phyloP scores from a whole-genome alignment of 2,797 vertebrate species.

The Siniperca undulata region DNA sequence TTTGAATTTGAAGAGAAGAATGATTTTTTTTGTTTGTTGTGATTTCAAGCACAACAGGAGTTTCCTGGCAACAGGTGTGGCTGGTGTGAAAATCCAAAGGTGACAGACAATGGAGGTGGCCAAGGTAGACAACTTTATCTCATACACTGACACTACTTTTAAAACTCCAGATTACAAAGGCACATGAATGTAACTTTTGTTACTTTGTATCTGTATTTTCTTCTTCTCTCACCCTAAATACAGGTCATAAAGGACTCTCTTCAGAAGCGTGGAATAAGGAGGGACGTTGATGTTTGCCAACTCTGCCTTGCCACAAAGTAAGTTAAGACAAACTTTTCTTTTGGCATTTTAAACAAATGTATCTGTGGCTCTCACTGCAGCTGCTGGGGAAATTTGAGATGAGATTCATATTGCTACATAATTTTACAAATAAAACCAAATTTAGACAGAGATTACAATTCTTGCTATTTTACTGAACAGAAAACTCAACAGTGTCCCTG shows the following conservation, averaged over 20 bases:
- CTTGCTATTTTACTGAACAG: constrained; percentile 65
- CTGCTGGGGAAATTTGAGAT: too few relatives aligned
- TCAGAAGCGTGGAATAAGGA: constrained; percentile 82
- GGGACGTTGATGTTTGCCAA: constrained; percentile 77
- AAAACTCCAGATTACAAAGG: neutral
- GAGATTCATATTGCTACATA: rapidly evolving
- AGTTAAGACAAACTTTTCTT: constrained; percentile 42
- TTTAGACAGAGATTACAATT: neutral
- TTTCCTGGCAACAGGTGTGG: constrained; percentile 61
- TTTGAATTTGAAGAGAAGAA: neutral
- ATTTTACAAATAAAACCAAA: neutral
- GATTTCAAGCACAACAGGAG: constrained; percentile 33
- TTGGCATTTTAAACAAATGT: neutral
- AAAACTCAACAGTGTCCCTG: constrained; percentile 80
- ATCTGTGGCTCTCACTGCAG: neutral
- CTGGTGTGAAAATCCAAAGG: neutral
- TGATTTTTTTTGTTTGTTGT: constrained; percentile 42
- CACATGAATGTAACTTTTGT: neutral
- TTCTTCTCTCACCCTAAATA: neutral
- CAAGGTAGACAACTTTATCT: constrained; percentile 23
- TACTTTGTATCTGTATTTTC: neutral
- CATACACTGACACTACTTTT: neutral
- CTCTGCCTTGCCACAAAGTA: constrained; percentile 86
- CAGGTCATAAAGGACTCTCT: constrained; percentile 82
- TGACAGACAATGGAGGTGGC: constrained; percentile 45